Conservation (phyloP, 2,888 invertebrate species). For the Limnephilus marmoratus region DNA sequence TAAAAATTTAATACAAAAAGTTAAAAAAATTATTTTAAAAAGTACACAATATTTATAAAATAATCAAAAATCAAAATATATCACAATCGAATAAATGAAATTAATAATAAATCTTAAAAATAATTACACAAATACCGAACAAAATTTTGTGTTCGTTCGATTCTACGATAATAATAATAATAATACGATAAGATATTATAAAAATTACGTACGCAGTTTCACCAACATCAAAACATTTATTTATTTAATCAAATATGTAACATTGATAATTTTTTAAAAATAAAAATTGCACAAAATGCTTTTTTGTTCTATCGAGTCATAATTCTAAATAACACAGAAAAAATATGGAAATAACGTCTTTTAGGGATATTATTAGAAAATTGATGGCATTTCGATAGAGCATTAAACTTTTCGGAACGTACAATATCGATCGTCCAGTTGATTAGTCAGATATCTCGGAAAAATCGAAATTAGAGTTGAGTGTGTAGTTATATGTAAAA, state of each 20-base stretch:
- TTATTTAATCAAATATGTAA: not conserved
- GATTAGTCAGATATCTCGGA: no score
- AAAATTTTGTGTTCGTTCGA: not conserved
- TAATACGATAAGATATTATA: not conserved
- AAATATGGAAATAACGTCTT: not conserved
- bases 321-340: not conserved
- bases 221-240: not conserved
- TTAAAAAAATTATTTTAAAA: not conserved
- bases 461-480: no score
- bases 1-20: not conserved
- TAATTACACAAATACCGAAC: not conserved
- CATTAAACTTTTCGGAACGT: no score
- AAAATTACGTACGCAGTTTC: not conserved
- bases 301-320: not conserved
- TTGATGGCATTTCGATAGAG: no score
- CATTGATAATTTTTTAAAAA: not conserved
- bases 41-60: not conserved
- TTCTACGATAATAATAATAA: not conserved
- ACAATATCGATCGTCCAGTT: no score
- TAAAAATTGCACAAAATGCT: not conserved
- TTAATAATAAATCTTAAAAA: not conserved
- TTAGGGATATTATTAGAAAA: not conserved
- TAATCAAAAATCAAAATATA: not conserved
- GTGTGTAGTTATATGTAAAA: no score
- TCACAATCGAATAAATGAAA: conserved; percentile 2